Conservation (phyloP, 2,113 vertebrate species). For the Aspidoscelis tigris region DNA sequence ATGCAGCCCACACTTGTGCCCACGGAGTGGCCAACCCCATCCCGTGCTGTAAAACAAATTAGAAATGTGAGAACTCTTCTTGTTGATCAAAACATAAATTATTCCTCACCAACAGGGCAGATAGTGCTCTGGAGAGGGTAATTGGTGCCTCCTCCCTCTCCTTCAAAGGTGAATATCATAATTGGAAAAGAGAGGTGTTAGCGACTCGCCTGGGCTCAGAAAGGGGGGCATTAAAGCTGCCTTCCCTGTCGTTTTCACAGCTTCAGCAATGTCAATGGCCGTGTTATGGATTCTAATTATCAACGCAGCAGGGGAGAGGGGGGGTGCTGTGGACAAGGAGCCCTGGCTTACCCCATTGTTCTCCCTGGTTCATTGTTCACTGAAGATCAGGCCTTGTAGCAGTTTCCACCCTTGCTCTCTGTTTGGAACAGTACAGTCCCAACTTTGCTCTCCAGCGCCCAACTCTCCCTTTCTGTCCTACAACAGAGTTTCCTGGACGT, state of each 20-base stretch:
- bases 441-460: not conserved
- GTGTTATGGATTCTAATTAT: conserved; percentile 83
- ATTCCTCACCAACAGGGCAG: not conserved
- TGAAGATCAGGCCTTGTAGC: not conserved
- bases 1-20: not conserved
- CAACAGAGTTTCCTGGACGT: not conserved
- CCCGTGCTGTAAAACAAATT: conserved; percentile 26
- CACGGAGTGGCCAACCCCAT: not conserved
- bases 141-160: conserved; percentile 46
- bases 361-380: not conserved
- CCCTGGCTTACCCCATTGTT: conserved; percentile 27
- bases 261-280: conserved; percentile 80
- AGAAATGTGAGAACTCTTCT: conserved; percentile 42
- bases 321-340: not conserved
- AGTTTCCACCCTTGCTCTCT: conserved; percentile 25
- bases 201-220: conserved; percentile 60
- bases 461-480: not conserved
- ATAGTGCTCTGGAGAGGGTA: conserved; percentile 37
- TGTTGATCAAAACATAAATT: conserved; percentile 32
- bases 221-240: conserved; percentile 71
- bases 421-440: not conserved
- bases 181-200: conserved; percentile 84
- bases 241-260: conserved; percentile 76
- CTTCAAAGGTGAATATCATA: conserved; percentile 71
- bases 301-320: conserved; percentile 71